phyloP scores from a whole-genome alignment of 2,113 vertebrate species.

The Nibea albiflora region DNA sequence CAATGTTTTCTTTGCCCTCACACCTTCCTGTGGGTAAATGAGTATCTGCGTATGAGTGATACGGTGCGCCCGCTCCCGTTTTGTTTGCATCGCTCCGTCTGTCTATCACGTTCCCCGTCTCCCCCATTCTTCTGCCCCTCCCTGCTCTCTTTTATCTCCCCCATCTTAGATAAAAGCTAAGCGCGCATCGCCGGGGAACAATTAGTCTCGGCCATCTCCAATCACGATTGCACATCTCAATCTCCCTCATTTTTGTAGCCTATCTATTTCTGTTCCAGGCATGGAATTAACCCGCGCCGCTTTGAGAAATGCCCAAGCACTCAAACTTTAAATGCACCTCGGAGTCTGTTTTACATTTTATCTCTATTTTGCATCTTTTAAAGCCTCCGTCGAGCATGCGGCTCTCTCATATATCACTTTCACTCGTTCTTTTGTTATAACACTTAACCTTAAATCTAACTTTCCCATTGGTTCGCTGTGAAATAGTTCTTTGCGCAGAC shows the following conservation, averaged over 20 bases:
- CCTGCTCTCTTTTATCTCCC: slow-evolving; percentile 60
- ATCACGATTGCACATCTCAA: slow-evolving; percentile 63
- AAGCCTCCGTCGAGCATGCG: slow-evolving; percentile 10
- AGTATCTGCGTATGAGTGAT: slow-evolving; percentile 21
- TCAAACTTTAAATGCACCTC: slow-evolving; percentile 41
- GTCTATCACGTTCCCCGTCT: not conserved
- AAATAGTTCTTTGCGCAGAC: slow-evolving; percentile 8
- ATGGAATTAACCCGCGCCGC: slow-evolving; percentile 60
- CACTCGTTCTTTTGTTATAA: not conserved
- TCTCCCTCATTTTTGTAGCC: slow-evolving; percentile 63
- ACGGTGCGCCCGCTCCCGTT: slow-evolving; percentile 14
- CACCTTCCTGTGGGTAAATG: slow-evolving; percentile 35
- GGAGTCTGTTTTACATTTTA: slow-evolving; percentile 57
- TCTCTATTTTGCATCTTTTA: slow-evolving; percentile 50
- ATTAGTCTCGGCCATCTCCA: slow-evolving; percentile 77
- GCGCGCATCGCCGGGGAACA: slow-evolving; percentile 88
- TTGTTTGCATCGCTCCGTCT: slow-evolving; percentile 11
- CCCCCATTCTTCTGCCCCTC: not conserved
- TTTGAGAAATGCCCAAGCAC: slow-evolving; percentile 37
- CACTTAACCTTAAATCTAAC: slow-evolving; percentile 13
- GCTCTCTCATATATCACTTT: slow-evolving; percentile 20
- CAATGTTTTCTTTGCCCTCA: slow-evolving; percentile 60
- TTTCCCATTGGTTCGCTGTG: slow-evolving; percentile 10
- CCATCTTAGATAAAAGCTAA: slow-evolving; percentile 84
- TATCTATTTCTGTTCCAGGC: slow-evolving; percentile 41